Conservation (phyloP, 2,888 invertebrate species). For the Lucinisca nassula region DNA sequence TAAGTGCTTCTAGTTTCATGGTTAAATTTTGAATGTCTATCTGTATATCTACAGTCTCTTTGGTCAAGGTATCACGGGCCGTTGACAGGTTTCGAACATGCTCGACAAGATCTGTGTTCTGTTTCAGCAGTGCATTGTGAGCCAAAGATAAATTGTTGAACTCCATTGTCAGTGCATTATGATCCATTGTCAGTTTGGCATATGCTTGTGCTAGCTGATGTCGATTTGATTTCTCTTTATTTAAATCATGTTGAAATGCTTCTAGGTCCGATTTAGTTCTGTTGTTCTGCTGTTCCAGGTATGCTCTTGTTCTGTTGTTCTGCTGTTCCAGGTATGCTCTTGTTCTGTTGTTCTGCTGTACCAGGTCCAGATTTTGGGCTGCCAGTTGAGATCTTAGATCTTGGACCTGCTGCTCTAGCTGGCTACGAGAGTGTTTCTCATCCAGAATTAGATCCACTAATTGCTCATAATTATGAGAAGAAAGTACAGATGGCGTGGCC, state of each 20-base stretch:
- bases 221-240: not conserved
- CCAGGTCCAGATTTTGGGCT: not conserved
- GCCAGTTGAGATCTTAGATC: not conserved
- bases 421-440: not conserved
- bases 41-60: not conserved
- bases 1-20: not conserved
- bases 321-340: not conserved
- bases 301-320: not conserved
- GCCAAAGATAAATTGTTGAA: not conserved
- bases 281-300: not conserved
- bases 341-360: not conserved
- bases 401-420: not conserved
- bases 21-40: not conserved
- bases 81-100: not conserved
- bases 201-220: not conserved
- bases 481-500: not conserved
- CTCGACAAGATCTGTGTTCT: not conserved
- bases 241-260: not conserved
- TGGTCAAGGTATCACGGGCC: not conserved
- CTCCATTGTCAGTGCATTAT: not conserved
- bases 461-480: not conserved
- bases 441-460: not conserved
- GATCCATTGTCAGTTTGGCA: not conserved
- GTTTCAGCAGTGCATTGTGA: not conserved
- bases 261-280: not conserved